These are phyloP conservation scores for Scophthalmus maximus DNA, from an alignment of 2,113 vertebrate genomes.

Conservation along the genomic window DNA sequence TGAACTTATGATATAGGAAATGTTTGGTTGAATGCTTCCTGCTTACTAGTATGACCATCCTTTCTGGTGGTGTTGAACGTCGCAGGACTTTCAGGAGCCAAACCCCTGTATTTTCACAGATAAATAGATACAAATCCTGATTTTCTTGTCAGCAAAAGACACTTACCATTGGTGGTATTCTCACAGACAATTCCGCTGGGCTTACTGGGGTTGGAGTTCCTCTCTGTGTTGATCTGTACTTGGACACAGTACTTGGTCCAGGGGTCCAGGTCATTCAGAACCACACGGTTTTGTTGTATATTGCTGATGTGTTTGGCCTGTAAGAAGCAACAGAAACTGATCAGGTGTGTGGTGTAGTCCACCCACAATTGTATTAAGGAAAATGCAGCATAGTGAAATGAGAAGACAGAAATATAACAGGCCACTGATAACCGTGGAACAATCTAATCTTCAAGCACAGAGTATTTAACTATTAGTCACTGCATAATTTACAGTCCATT, in stretches of 20 bases:
- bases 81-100: neutral
- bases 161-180: conserved; percentile 58
- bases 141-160: neutral
- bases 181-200: conserved; percentile 63
- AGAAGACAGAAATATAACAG: too few relatives aligned
- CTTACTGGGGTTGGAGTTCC: neutral
- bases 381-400: too few relatives aligned
- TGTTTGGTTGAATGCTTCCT: too few relatives aligned
- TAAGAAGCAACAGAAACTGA: neutral
- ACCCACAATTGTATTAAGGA: neutral
- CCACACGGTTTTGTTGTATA: conserved; percentile 12
- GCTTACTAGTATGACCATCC: too few relatives aligned
- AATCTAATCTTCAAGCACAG: too few relatives aligned
- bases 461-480: too few relatives aligned
- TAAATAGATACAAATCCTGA: too few relatives aligned
- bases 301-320: conserved; percentile 21
- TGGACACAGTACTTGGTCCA: conserved; percentile 73
- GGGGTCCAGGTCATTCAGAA: conserved; percentile 55
- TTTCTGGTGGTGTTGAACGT: neutral
- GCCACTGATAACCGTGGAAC: too few relatives aligned
- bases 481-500: too few relatives aligned
- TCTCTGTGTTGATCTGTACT: conserved; percentile 47
- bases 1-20: too few relatives aligned
- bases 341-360: neutral
- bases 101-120: too few relatives aligned